phyloP scores from a whole-genome alignment of 2,888 invertebrate genomes.

The Epinotia ramella region DNA sequence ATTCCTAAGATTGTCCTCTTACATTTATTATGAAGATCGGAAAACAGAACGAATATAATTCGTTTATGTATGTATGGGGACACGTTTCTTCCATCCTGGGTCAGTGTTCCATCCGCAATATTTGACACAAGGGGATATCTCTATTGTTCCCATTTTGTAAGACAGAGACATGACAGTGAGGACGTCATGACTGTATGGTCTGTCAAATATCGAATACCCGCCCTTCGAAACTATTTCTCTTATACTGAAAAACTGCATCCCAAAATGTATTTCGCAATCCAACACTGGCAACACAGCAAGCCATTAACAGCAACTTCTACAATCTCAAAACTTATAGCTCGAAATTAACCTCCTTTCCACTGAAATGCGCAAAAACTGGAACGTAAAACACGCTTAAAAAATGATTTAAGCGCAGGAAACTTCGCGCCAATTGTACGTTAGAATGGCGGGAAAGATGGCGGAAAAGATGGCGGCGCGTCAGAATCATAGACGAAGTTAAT shows the following conservation, averaged over 20 bases:
- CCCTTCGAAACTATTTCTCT: not conserved
- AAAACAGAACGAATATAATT: too few species aligned
- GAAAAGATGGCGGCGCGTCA: constrained; percentile 19
- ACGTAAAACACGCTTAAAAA: constrained; percentile 22
- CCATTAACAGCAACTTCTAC: constrained; percentile 15
- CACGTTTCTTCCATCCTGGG: too few species aligned
- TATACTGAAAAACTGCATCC: not conserved
- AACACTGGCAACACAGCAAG: not conserved
- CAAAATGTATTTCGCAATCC: not conserved
- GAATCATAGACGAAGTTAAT: constrained; percentile 25
- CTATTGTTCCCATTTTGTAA: too few species aligned
- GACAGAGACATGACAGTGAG: too few species aligned
- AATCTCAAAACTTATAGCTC: not conserved
- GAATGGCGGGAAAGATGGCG: constrained; percentile 24
- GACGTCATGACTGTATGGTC: too few species aligned
- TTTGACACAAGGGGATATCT: too few species aligned
- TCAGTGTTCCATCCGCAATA: too few species aligned
- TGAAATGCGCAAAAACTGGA: constrained; percentile 18
- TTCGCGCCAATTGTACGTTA: constrained; percentile 16
- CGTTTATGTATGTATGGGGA: too few species aligned
- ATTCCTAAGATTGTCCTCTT: too few species aligned
- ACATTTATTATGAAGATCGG: too few species aligned
- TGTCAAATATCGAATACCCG: too few species aligned
- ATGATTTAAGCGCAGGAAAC: constrained; percentile 22
- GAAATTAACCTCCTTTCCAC: constrained; percentile 25